These are phyloP conservation scores for Phoenoteleia sp. DNA, from an alignment of 2,888 invertebrate genomes.

Conservation along the genomic window DNA sequence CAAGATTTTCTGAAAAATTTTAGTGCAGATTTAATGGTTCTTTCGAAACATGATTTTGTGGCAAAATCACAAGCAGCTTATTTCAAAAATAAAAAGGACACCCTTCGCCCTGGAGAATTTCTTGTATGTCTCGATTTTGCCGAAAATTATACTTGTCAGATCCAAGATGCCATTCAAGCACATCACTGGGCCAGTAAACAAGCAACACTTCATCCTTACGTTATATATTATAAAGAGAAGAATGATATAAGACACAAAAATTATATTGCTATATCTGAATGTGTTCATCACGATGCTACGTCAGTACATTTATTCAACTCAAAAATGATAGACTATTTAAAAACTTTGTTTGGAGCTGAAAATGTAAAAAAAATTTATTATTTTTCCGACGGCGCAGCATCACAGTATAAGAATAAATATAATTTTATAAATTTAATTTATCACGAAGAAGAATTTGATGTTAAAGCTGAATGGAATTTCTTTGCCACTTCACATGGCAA, in stretches of 20 bases:
- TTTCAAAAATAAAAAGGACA: conserved; percentile 11
- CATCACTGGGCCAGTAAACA: conserved; percentile 5
- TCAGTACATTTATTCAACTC: conserved; percentile 42
- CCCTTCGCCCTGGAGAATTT: neutral
- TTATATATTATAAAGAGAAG: conserved; percentile 35
- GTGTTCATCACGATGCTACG: conserved; percentile 15
- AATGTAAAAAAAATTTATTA: conserved; percentile 33
- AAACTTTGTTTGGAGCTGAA: conserved; percentile 7
- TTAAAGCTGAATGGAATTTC: too few species aligned
- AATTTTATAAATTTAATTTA: conserved; percentile 36
- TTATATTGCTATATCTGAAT: conserved; percentile 16
- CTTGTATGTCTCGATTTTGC: conserved; percentile 8
- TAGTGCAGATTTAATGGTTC: neutral
- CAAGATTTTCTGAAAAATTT: neutral
- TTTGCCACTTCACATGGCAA: too few species aligned
- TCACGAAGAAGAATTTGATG: conserved; percentile 23
- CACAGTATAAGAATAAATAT: too few species aligned
- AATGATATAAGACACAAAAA: conserved; percentile 3
- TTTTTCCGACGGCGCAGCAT: conserved; percentile 37
- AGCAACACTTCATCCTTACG: conserved; percentile 26
- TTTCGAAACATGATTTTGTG: conserved; percentile 7
- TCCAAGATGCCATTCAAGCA: conserved; percentile 16
- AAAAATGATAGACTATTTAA: conserved; percentile 34
- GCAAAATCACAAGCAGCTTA: conserved; percentile 4
- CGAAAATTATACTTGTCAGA: conserved; percentile 11